Evolutionary conservation across 53 echinoderm and acorn worm species (phyloP).

Genomic region (Holothuria leucospilota): DNA sequence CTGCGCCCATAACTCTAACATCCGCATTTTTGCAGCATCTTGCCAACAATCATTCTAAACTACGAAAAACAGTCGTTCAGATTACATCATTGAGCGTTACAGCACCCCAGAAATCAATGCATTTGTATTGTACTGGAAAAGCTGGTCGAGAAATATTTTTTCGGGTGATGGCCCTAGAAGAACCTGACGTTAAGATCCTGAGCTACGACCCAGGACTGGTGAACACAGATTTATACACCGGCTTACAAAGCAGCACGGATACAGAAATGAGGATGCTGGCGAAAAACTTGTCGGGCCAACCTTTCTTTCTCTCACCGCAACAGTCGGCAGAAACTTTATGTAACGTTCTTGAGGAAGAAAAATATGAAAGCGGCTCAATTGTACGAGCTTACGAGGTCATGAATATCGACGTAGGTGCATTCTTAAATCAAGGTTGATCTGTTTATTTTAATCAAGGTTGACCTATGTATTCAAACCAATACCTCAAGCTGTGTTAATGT

Average conservation of each 20-base stretch:
- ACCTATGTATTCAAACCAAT: too few species aligned
- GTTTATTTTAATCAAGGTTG: too few species aligned
- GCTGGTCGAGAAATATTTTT: constrained; percentile 33
- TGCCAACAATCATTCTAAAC: too few species aligned
- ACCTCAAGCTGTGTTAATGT: too few species aligned
- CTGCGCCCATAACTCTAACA: too few species aligned
- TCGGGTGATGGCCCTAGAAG: constrained; percentile 13
- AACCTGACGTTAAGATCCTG: constrained; percentile 25
- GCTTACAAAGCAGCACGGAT: not conserved
- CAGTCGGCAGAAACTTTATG: not conserved
- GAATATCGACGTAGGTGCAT: too few species aligned
- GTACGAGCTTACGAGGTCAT: too few species aligned
- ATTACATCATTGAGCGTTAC: constrained; percentile 54
- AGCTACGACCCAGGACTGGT: constrained; percentile 16
- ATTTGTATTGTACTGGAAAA: constrained; percentile 27
- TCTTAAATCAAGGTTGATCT: too few species aligned
- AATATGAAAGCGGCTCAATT: not conserved
- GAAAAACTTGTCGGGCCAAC: not conserved
- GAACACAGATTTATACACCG: constrained; percentile 16
- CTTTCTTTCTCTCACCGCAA: not conserved
- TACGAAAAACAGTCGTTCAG: constrained; percentile 67
- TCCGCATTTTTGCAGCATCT: too few species aligned
- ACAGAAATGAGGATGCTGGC: not conserved
- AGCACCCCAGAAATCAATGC: constrained; percentile 53
- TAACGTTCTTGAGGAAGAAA: not conserved